phyloP scores from a whole-genome alignment of 2,113 vertebrate genomes.

The Gallinago jamesoni region DNA sequence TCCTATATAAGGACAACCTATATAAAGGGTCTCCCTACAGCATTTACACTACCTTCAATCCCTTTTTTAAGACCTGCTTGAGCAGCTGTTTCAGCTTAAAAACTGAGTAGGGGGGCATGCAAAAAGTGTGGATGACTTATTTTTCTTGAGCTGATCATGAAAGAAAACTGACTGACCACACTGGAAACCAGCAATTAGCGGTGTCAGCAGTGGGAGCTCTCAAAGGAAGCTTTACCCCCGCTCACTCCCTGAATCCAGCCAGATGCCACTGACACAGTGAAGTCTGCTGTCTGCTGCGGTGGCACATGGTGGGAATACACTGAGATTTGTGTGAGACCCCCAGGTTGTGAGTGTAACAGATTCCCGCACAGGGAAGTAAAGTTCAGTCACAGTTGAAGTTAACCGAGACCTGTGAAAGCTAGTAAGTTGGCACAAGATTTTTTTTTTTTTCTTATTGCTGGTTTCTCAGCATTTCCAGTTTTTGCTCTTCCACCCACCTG shows the following conservation, averaged over 20 bases:
- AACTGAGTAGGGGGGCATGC: neutral
- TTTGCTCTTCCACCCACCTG: neutral
- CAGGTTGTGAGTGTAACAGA: neutral
- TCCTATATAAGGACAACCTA: neutral
- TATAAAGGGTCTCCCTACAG: neutral
- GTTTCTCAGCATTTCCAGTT: neutral
- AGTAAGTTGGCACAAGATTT: neutral
- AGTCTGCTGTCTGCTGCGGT: neutral
- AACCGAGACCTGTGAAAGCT: neutral
- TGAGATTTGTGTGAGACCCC: neutral
- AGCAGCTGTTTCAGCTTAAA: neutral
- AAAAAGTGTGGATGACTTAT: neutral
- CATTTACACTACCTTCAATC: neutral
- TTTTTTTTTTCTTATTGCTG: neutral
- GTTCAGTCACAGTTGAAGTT: neutral
- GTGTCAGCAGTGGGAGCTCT: accelerated
- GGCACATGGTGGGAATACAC: neutral
- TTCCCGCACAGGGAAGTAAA: neutral
- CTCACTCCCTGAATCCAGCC: accelerated
- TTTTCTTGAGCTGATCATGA: neutral
- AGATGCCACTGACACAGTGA: accelerated
- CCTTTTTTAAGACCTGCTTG: neutral
- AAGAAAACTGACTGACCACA: neutral
- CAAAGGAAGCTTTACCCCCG: neutral
- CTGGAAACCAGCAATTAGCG: neutral